phyloP scores from a whole-genome alignment of 2,888 invertebrate species.

The Cataglyphis livida region DNA sequence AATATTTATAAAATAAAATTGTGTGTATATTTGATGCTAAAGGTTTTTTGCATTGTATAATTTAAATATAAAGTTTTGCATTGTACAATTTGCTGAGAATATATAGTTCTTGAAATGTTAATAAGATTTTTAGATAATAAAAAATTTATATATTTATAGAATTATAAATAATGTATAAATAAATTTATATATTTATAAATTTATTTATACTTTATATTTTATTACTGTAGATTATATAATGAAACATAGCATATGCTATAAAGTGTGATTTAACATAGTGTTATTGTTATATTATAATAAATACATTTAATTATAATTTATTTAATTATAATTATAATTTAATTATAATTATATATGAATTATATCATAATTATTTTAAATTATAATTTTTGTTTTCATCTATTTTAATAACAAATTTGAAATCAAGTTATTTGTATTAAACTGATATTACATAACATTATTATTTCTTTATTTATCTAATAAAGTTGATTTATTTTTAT shows the following conservation, averaged over 20 bases:
- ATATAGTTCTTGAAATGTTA: slow-evolving; percentile 24
- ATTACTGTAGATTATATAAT: not conserved
- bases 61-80: not conserved
- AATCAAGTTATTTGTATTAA: not conserved
- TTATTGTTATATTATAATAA: not conserved
- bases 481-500: slow-evolving; percentile 64
- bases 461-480: slow-evolving; percentile 31
- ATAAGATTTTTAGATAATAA: slow-evolving; percentile 13
- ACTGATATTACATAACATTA: not conserved
- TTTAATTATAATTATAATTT: not conserved
- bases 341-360: not conserved
- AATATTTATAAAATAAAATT: not conserved
- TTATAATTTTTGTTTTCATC: not conserved
- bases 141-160: not conserved
- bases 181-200: too few relatives aligned
- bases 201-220: not conserved
- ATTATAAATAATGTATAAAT: too few relatives aligned
- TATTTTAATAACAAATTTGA: not conserved
- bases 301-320: not conserved
- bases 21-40: not conserved
- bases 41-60: not conserved
- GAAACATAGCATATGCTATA: slow-evolving; percentile 29
- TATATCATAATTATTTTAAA: not conserved
- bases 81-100: not conserved
- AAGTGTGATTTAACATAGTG: slow-evolving; percentile 13